Evolutionary conservation across 2,113 vertebrate genomes (phyloP), one percentile per base, ranked within the genome.

Genomic region (Chelonoidis abingdonii): DNA sequence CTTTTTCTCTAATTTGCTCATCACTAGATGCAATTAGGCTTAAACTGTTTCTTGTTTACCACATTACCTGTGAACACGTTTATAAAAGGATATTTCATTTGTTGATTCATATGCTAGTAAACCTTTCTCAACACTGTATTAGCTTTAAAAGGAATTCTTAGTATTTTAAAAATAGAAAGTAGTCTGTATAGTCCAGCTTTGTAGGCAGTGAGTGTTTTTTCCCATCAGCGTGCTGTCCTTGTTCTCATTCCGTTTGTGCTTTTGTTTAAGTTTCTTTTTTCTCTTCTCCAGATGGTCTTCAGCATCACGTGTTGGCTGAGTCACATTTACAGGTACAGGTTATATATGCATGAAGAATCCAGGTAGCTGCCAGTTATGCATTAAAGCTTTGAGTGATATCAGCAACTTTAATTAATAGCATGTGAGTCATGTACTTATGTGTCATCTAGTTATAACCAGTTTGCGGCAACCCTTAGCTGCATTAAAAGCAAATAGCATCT

Each of bases 401-500:
- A 96, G 50, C n/a, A 95, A 80, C 10, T 86, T 95, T 94, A 95
- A 96, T 97, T 97, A 97, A 81, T 47, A 87, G 65, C 6, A 82
- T 27, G 57, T 90, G 91, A 95, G 89, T 89, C 88, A 53, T 50
- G 85, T 87, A 85, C 27, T 94, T 69, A 8, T 44, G 59, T 75
- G 31, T 84, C 41, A 83, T 95, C 69, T 94, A 81, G 91, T 89
- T 93, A 85, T 78, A 80, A 87, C 44, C 87, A 87, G 88, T 82
- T 93, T 82, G 57, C 5, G 88, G 91, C 92, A 93, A 94, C 44
- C 50, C 44, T 92, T 85, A 86, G 65, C 54, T 80, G 5, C 1
- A 0, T 53, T 88, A 76, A 86, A 89, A 83, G 89, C 76, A 87
- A 92, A 88, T 17, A 79, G 8, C 54, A 89, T 85, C 83, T 82